These are phyloP conservation scores for Sympetrum striolatum DNA, from an alignment of 2,888 invertebrate species.

Conservation along the genomic window DNA sequence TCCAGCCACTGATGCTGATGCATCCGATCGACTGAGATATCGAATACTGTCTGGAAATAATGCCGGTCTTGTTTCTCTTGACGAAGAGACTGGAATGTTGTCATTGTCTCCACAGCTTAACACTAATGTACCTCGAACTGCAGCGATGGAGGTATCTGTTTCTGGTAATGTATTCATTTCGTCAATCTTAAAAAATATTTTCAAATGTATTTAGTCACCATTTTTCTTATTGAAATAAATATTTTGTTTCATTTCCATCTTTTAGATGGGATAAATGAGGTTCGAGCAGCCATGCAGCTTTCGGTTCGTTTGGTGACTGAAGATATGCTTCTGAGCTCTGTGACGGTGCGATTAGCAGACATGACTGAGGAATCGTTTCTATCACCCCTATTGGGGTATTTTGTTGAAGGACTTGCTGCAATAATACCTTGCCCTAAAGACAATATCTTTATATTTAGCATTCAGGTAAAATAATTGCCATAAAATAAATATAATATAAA, in stretches of 20 bases:
- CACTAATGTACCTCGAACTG: slow-evolving; percentile 92
- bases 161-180: slow-evolving; percentile 64
- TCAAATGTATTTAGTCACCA: too few species aligned
- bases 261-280: slow-evolving; percentile 90
- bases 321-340: slow-evolving; percentile 92
- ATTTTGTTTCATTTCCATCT: slow-evolving; percentile 46
- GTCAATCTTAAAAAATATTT: background rate
- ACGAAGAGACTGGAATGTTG: slow-evolving; percentile 83
- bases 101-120: slow-evolving; percentile 90
- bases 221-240: background rate
- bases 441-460: slow-evolving; percentile 90
- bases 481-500: too few species aligned
- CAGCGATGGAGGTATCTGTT: slow-evolving; percentile 92
- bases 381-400: slow-evolving; percentile 85
- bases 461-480: slow-evolving; percentile 74
- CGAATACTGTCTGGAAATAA: slow-evolving; percentile 90
- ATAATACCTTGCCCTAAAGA: slow-evolving; percentile 92
- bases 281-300: slow-evolving; percentile 90
- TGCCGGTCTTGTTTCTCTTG: slow-evolving; percentile 84
- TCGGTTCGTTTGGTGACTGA: slow-evolving; percentile 90
- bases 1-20: slow-evolving; percentile 94
- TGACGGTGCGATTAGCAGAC: slow-evolving; percentile 89
- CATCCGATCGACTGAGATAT: slow-evolving; percentile 84
- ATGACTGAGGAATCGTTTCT: slow-evolving; percentile 93
- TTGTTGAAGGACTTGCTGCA: slow-evolving; percentile 88